Evolutionary conservation across 2,888 invertebrate species (phyloP).

Genomic region (Cyaniris semiargus): DNA sequence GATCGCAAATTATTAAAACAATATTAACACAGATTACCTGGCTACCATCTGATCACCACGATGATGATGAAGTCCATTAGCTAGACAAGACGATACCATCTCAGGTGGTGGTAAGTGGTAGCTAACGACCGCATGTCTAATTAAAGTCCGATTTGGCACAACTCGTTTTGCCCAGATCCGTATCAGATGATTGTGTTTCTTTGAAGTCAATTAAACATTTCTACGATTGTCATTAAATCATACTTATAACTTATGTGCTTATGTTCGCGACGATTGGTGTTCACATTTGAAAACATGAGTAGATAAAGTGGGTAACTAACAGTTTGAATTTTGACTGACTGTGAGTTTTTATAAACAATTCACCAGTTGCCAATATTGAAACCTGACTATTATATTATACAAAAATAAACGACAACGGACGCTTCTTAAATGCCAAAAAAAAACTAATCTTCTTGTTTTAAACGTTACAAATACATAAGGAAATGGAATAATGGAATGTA

Average conservation of each 20-base stretch:
- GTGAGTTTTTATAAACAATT: too few relatives aligned
- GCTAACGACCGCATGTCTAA: slow-evolving; percentile 73
- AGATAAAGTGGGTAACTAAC: too few relatives aligned
- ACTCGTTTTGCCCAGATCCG: slow-evolving; percentile 56
- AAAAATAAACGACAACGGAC: too few relatives aligned
- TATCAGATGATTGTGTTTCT: slow-evolving; percentile 60
- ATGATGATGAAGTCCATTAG: slow-evolving; percentile 25
- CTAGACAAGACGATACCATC: slow-evolving; percentile 68
- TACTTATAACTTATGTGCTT: neutral
- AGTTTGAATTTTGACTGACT: too few relatives aligned
- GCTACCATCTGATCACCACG: neutral
- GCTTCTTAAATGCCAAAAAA: too few relatives aligned
- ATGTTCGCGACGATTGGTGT: slow-evolving; percentile 4
- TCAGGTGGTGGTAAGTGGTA: slow-evolving; percentile 63
- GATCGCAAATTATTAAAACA: neutral
- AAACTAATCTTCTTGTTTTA: too few relatives aligned
- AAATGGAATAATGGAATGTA: too few relatives aligned
- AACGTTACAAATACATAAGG: too few relatives aligned
- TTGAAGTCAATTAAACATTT: slow-evolving; percentile 47
- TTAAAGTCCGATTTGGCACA: slow-evolving; percentile 78
- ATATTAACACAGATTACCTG: neutral
- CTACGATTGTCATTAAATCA: slow-evolving; percentile 41
- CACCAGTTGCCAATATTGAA: too few relatives aligned
- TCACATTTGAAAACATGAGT: too few relatives aligned
- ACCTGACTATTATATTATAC: too few relatives aligned